These are phyloP conservation scores for Anguilla anguilla DNA, from an alignment of 2,797 vertebrate genomes.

Conservation along the genomic window DNA sequence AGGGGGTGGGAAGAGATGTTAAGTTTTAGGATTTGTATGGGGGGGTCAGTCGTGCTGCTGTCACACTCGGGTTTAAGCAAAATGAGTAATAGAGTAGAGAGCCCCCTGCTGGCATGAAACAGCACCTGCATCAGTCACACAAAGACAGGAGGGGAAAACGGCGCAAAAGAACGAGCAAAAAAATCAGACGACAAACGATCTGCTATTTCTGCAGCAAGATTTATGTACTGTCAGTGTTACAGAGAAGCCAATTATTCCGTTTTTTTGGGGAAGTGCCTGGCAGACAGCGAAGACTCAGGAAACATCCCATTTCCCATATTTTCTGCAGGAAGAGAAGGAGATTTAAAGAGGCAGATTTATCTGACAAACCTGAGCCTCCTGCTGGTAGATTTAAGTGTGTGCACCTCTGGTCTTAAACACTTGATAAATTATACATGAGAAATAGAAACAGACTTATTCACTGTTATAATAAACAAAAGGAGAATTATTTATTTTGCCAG, in stretches of 20 bases:
- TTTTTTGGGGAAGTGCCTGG: constrained; percentile 58
- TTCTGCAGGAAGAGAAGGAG: constrained; percentile 51
- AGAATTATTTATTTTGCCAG: constrained; percentile 42
- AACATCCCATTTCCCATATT: constrained; percentile 60
- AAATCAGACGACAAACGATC: constrained; percentile 80
- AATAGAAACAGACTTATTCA: constrained; percentile 73
- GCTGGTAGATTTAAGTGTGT: constrained; percentile 67
- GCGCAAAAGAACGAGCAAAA: constrained; percentile 70
- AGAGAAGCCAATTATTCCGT: constrained; percentile 75
- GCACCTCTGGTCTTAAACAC: constrained; percentile 72
- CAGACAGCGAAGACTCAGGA: constrained; percentile 52
- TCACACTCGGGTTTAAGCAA: not conserved
- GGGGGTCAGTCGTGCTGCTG: not conserved
- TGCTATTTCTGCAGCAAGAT: constrained; percentile 78
- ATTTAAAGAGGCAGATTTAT: constrained; percentile 42
- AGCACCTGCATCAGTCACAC: constrained; percentile 31
- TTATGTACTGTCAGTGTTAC: constrained; percentile 84
- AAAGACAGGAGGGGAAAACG: constrained; percentile 52
- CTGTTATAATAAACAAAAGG: constrained; percentile 57
- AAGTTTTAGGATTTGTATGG: not conserved
- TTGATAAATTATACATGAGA: constrained; percentile 76
- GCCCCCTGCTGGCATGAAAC: constrained; percentile 10
- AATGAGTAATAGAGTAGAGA: not conserved
- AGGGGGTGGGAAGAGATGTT: not conserved
- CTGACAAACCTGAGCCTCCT: constrained; percentile 63